Conservation (phyloP, 2,113 vertebrate genomes). For the Hepsetus odoe region DNA sequence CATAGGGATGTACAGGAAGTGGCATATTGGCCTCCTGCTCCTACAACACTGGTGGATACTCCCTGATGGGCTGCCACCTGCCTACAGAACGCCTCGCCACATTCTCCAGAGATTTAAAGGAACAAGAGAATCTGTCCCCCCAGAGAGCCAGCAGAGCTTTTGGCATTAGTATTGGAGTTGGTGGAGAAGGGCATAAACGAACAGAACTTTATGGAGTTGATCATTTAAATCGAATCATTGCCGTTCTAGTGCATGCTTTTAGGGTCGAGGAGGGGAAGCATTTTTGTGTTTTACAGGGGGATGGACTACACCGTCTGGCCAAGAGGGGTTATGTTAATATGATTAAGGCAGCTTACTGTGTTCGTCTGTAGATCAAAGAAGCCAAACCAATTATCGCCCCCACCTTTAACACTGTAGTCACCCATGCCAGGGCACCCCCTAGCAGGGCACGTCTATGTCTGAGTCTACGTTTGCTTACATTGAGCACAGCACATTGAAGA, state of each 20-base stretch:
- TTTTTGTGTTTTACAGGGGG: slow-evolving; percentile 13
- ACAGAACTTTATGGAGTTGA: neutral
- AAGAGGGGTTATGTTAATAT: slow-evolving; percentile 72
- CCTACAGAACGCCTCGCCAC: slow-evolving; percentile 51
- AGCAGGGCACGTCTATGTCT: neutral
- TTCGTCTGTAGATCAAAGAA: slow-evolving; percentile 76
- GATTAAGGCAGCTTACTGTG: slow-evolving; percentile 72
- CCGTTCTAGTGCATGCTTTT: neutral
- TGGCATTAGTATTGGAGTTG: neutral
- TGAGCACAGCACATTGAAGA: neutral
- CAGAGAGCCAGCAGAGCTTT: neutral
- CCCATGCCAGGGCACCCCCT: slow-evolving; percentile 36
- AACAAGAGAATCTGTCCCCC: slow-evolving; percentile 12
- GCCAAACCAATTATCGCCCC: slow-evolving; percentile 76
- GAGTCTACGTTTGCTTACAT: neutral
- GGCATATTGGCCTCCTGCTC: slow-evolving; percentile 65
- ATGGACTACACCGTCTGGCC: slow-evolving; percentile 55
- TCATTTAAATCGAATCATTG: neutral
- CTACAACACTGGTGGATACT: slow-evolving; percentile 60
- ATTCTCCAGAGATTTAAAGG: slow-evolving; percentile 39
- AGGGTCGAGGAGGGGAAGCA: neutral
- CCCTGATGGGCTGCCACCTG: slow-evolving; percentile 70
- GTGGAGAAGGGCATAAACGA: neutral
- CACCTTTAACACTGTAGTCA: slow-evolving; percentile 65
- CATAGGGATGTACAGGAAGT: slow-evolving; percentile 62